Percentiles rank a stretch among this genome's conserved stretches.
Conservation (phyloP, 2,797 vertebrate genomes). For the Sphaeramia orbicularis region DNA sequence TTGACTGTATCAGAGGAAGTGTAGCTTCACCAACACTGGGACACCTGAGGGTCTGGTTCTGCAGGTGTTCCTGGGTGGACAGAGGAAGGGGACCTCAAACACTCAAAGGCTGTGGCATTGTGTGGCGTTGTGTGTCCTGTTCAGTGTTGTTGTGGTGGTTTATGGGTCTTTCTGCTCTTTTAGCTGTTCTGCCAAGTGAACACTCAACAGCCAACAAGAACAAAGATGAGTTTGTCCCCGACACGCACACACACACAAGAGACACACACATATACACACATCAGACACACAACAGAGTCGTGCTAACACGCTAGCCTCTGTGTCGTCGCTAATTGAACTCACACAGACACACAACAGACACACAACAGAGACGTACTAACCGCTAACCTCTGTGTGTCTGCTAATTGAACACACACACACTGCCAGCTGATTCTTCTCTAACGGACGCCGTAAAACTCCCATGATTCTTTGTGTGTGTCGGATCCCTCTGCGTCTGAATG, state of each 20-base stretch:
- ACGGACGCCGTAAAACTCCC: too few species aligned
- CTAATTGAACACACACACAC: constrained; percentile 30
- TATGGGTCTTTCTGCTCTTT: constrained; percentile 60
- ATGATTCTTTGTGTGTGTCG: too few species aligned
- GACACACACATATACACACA: constrained; percentile 14
- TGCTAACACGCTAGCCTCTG: constrained; percentile 67
- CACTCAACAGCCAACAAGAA: constrained; percentile 52
- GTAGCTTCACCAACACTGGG: too few species aligned
- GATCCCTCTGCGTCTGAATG: too few species aligned
- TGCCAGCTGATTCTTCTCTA: constrained; percentile 43
- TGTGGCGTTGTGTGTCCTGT: constrained; percentile 43
- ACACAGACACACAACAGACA: constrained; percentile 9
- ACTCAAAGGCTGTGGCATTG: constrained; percentile 13
- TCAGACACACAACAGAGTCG: constrained; percentile 24
- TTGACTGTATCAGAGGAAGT: too few species aligned
- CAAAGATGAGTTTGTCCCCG: constrained; percentile 75
- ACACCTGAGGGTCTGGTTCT: too few species aligned
- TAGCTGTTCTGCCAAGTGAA: constrained; percentile 70
- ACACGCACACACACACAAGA: constrained; percentile 20
- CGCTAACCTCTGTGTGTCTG: constrained; percentile 57
- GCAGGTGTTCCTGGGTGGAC: too few species aligned
- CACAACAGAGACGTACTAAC: not conserved
- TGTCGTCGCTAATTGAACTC: constrained; percentile 36
- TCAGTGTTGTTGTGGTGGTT: constrained; percentile 55
- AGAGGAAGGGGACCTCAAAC: constrained; percentile 53